Base-by-base conservation (phyloP, 2,113 vertebrate species). In the Saimiri boliviensis region DNA sequence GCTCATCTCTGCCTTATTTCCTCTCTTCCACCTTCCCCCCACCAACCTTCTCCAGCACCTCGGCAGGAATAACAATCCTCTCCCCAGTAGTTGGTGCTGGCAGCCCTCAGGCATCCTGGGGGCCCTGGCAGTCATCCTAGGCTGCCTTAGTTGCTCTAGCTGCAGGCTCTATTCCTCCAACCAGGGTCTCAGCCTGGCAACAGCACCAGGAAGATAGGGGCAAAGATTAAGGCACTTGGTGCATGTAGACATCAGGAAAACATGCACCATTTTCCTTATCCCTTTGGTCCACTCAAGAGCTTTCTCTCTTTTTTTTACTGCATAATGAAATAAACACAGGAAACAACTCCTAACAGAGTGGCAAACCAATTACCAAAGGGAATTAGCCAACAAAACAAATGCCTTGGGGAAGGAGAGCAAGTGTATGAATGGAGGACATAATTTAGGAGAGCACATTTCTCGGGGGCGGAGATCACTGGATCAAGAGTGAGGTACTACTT, bases 1-100 rank as follows among this genome's bases (percentile, higher is more conserved):
- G 98, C 97, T 98, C 98, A 95, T 98, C 97, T 84, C 92, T 95
- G 95, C 90, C 92, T 84, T 80, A 76, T 86, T 95, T 90, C 90
- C 93, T 89, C 54, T 73, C 42, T 77, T 77, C 84, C 3, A n/a
- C n/a, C 87, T 47, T 35, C 8, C 84, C 80, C 80, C 91, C 49
- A 68, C 79, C 84, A 66, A 74, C 11, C 68, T 88, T 71, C 88
- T 94, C 56, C 21, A 85, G 87, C 40, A 96, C 84, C 94, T 95
- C 84, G 93, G 56, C 37, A 58, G 37, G 54, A 90, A 79, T 87
- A 92, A 68, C 16, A 68, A 35, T 52, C 35, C 45, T 82, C 30
- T 95, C 83, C 79, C 84, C 76, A 20, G 47, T 9, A 60, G 63
- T 20, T 66, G 79, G 42, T 89, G 16, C 42, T 74, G 81, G 89